phyloP scores from a whole-genome alignment of 2,888 invertebrate species.

The Polymixis flavicincta region DNA sequence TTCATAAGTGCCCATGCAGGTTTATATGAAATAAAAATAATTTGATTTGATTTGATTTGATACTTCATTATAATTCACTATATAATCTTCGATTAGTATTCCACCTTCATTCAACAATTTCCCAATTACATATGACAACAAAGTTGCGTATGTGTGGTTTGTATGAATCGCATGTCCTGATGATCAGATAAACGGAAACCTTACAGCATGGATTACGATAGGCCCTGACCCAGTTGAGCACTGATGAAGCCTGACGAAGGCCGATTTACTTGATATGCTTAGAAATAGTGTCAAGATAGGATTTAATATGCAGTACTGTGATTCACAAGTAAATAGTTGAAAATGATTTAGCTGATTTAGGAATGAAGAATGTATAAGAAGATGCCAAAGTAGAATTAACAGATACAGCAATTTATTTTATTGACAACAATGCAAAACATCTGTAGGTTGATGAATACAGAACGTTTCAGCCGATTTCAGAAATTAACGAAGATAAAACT shows the following conservation, averaged over 20 bases:
- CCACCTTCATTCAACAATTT: constrained; percentile 53
- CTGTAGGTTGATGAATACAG: background rate
- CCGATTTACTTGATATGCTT: constrained; percentile 53
- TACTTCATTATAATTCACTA: background rate
- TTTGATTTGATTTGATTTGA: too few relatives aligned
- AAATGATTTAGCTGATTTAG: background rate
- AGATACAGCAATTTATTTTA: background rate
- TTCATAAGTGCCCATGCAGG: too few relatives aligned
- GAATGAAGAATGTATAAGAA: background rate
- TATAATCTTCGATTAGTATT: constrained; percentile 57
- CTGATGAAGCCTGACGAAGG: constrained; percentile 58
- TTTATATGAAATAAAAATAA: too few relatives aligned
- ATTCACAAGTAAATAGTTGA: constrained; percentile 4
- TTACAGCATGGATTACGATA: constrained; percentile 57
- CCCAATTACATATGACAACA: constrained; percentile 51
- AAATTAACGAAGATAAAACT: background rate
- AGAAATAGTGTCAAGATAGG: constrained; percentile 58
- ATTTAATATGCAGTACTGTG: constrained; percentile 37
- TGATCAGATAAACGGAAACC: constrained; percentile 65
- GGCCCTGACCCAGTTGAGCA: constrained; percentile 58
- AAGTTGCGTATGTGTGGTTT: constrained; percentile 49
- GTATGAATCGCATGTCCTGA: constrained; percentile 60
- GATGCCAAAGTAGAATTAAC: background rate
- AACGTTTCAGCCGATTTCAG: background rate
- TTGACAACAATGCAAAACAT: background rate